These are phyloP conservation scores for Cladopsammia gracilis DNA, from an alignment of 64 coral and sea anemone genomes.

Conservation along the genomic window DNA sequence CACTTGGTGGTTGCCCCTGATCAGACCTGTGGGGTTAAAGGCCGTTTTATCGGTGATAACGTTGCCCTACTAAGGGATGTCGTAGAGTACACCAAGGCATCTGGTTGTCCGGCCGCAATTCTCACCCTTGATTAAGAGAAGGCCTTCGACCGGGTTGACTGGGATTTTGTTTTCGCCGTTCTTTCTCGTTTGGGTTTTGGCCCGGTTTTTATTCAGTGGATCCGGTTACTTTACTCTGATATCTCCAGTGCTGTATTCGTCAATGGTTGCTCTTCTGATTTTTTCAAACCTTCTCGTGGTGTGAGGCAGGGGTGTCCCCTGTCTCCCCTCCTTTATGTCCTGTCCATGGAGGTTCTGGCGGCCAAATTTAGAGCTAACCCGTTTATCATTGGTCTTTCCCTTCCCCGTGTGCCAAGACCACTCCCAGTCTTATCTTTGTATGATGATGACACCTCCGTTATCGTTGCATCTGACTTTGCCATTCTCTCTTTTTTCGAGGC, in stretches of 20 bases:
- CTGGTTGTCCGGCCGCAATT: neutral
- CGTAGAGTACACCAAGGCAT: neutral
- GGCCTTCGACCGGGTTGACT: conserved; percentile 60
- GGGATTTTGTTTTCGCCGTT: neutral
- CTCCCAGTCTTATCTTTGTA: conserved; percentile 1
- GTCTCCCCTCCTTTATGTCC: conserved; percentile 29
- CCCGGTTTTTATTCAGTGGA: conserved; percentile 13
- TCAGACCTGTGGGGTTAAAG: conserved; percentile 30
- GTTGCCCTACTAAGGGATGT: neutral
- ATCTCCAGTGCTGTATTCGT: conserved; percentile 38
- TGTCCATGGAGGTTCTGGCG: conserved; percentile 29
- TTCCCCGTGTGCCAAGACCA: neutral
- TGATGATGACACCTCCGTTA: conserved; percentile 19
- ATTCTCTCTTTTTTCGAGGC: neutral
- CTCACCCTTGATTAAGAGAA: conserved; percentile 56
- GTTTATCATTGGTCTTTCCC: neutral
- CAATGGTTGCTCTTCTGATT: conserved; percentile 13
- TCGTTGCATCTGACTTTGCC: neutral
- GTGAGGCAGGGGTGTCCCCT: conserved; percentile 53
- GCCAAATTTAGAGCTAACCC: neutral
- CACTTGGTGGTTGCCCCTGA: neutral
- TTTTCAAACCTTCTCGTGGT: conserved; percentile 23
- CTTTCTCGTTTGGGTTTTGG: neutral
- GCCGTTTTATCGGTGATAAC: conserved; percentile 44
- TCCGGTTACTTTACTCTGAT: conserved; percentile 5